Evolutionary conservation across 2,888 invertebrate genomes (phyloP).

Genomic region (Euplagia quadripunctaria): DNA sequence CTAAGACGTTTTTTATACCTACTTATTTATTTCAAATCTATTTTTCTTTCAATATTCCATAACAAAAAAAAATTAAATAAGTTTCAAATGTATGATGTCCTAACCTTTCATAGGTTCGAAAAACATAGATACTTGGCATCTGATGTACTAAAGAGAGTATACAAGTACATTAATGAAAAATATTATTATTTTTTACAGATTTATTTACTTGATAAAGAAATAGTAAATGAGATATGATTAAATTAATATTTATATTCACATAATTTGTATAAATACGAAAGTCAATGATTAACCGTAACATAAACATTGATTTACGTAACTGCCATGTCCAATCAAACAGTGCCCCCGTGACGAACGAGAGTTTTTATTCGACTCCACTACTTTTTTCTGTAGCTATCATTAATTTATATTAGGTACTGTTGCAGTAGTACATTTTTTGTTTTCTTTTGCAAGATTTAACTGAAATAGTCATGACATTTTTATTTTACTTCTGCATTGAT

Average conservation of each 20-base stretch:
- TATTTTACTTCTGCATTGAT: no score
- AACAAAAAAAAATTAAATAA: background rate
- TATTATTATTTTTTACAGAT: background rate
- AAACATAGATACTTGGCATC: no score
- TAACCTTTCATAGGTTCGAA: no score
- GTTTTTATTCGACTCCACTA: slow-evolving; percentile 38
- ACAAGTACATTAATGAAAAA: no score
- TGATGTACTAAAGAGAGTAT: no score
- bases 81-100: no score
- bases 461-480: no score
- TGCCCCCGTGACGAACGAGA: slow-evolving; percentile 37
- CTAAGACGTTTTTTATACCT: no score
- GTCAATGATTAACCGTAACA: slow-evolving; percentile 29
- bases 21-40: no score
- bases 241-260: background rate
- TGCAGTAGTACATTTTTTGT: slow-evolving; percentile 26
- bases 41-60: background rate
- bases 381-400: slow-evolving; percentile 34
- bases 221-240: no score
- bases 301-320: slow-evolving; percentile 47
- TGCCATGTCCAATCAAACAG: slow-evolving; percentile 43
- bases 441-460: no score
- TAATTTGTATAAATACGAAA: slow-evolving; percentile 14
- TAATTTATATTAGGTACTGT: slow-evolving; percentile 34
- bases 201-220: background rate